Percentiles rank a stretch among this genome's conserved stretches.
Conservation (phyloP, 1,140 invertebrate species). For the Lamellibrachia luymesi region DNA sequence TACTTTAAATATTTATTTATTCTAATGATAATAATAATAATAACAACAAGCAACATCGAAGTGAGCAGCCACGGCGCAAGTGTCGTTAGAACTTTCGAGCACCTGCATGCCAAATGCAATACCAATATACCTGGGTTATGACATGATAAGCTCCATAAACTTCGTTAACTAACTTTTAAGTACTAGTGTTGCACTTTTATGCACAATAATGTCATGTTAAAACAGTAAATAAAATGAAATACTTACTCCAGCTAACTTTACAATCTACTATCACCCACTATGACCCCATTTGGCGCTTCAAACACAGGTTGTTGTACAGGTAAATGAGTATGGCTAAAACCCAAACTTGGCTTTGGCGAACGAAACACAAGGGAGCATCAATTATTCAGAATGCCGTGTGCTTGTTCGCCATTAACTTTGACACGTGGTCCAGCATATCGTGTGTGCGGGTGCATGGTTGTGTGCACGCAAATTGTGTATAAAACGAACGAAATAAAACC, state of each 20-base stretch:
- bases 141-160: background rate
- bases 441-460: background rate
- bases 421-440: background rate
- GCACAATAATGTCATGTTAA: background rate
- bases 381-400: background rate
- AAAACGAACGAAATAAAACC: background rate
- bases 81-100: background rate
- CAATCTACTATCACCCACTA: background rate
- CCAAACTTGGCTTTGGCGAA: background rate
- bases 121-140: background rate
- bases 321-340: background rate
- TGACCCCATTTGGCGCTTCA: background rate
- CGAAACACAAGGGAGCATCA: background rate
- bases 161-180: background rate
- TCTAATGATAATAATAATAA: background rate
- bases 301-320: background rate
- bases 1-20: background rate
- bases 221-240: background rate
- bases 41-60: background rate
- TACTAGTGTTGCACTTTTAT: background rate
- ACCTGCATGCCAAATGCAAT: background rate
- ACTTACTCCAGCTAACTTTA: background rate
- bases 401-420: background rate
- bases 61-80: background rate
- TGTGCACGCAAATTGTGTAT: background rate